Conservation (phyloP, 1,140 invertebrate genomes). For the Orchesella cincta region DNA sequence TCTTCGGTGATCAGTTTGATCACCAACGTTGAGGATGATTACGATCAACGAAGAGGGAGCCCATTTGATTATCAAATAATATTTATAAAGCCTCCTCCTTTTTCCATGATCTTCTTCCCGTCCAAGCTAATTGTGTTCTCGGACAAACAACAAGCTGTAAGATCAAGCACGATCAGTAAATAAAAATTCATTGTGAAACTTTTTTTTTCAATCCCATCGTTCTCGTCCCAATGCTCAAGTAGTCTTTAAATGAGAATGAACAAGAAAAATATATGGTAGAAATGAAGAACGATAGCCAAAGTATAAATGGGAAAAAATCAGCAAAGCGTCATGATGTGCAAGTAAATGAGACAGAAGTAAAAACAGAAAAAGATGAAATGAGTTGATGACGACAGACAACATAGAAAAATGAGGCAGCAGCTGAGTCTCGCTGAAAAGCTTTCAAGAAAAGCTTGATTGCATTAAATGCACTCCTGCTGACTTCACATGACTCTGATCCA, state of each 20-base stretch:
- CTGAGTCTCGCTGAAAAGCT: not conserved
- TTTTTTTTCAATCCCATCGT: not conserved
- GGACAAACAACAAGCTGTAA: not conserved
- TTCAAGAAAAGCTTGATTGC: not conserved
- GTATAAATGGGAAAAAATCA: not conserved
- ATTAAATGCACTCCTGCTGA: slow-evolving; percentile 24
- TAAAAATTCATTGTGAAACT: not conserved
- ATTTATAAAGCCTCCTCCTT: slow-evolving; percentile 8
- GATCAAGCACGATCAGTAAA: not conserved
- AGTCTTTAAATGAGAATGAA: not conserved
- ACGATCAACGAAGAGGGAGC: not conserved
- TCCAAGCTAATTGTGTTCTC: not conserved
- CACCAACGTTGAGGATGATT: not conserved
- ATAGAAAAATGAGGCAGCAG: not conserved
- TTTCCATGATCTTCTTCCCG: not conserved
- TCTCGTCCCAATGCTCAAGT: too few species aligned
- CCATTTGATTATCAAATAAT: slow-evolving; percentile 9
- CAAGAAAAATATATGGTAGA: not conserved
- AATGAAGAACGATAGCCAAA: too few species aligned
- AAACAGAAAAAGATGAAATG: not conserved
- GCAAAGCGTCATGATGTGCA: not conserved
- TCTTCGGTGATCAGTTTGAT: not conserved
- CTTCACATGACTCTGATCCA: slow-evolving; percentile 16
- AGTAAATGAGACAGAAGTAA: not conserved
- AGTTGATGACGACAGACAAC: slow-evolving; percentile 8